Conservation (phyloP, 2,888 invertebrate species). For the Physocephala rufipes region DNA sequence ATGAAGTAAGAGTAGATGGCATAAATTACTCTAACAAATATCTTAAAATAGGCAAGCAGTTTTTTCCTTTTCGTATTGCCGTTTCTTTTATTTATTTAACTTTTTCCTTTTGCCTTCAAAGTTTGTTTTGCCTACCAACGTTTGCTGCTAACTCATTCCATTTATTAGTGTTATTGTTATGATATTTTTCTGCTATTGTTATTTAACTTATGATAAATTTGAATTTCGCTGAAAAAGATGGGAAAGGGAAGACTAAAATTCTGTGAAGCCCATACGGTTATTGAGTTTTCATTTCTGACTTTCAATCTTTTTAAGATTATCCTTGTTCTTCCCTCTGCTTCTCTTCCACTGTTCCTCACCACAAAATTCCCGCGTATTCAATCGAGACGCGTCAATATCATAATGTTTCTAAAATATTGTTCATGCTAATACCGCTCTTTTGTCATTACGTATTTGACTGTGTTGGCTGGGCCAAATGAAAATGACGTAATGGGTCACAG, state of each 20-base stretch:
- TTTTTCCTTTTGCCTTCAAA: neutral
- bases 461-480: constrained; percentile 82
- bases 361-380: constrained; percentile 93
- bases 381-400: constrained; percentile 90
- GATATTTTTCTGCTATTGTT: neutral
- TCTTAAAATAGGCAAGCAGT: no score
- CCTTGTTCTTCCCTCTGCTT: no score
- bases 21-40: no score
- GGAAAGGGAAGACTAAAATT: neutral
- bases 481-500: constrained; percentile 75
- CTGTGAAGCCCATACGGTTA: no score
- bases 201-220: no score
- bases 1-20: no score
- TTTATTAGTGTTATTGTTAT: neutral
- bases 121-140: no score
- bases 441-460: constrained; percentile 89
- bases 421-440: constrained; percentile 93
- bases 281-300: no score
- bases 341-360: constrained; percentile 78
- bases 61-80: no score
- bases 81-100: no score
- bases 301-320: no score
- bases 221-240: neutral
- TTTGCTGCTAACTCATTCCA: no score
- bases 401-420: constrained; percentile 89